Conservation (phyloP, 2,888 invertebrate species). For the Apamea epomidion region DNA sequence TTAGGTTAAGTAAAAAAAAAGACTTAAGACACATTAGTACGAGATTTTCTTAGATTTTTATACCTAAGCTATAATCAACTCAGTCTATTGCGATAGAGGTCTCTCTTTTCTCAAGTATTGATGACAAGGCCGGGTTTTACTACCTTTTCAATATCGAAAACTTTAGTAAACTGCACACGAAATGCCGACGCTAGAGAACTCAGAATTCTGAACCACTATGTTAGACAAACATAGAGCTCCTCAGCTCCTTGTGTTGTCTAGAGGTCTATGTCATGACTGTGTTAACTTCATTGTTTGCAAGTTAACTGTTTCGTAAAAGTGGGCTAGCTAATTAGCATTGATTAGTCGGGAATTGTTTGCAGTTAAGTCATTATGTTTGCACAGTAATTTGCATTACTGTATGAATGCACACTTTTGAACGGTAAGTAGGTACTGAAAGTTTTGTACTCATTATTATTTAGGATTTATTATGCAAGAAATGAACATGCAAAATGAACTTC, state of each 20-base stretch:
- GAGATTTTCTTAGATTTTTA: neutral
- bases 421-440: neutral
- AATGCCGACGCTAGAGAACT: neutral
- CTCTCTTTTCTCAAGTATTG: neutral
- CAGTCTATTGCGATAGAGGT: neutral
- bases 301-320: constrained; percentile 43
- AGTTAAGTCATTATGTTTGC: constrained; percentile 21
- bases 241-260: neutral
- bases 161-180: no score
- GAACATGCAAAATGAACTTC: no score
- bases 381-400: constrained; percentile 13
- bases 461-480: neutral
- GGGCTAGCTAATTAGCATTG: constrained; percentile 43
- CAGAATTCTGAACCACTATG: neutral
- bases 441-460: neutral
- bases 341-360: constrained; percentile 30
- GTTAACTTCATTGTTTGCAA: constrained; percentile 46
- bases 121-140: neutral
- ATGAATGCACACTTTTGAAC: neutral
- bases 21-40: neutral
- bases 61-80: neutral
- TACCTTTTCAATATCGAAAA: neutral
- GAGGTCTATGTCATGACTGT: constrained; percentile 25
- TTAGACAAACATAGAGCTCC: neutral
- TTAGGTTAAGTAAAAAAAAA: no score